Percentiles rank a stretch among this genome's conserved stretches.
Conservation (phyloP, 2,797 vertebrate species). For the Eulemur mongoz region DNA sequence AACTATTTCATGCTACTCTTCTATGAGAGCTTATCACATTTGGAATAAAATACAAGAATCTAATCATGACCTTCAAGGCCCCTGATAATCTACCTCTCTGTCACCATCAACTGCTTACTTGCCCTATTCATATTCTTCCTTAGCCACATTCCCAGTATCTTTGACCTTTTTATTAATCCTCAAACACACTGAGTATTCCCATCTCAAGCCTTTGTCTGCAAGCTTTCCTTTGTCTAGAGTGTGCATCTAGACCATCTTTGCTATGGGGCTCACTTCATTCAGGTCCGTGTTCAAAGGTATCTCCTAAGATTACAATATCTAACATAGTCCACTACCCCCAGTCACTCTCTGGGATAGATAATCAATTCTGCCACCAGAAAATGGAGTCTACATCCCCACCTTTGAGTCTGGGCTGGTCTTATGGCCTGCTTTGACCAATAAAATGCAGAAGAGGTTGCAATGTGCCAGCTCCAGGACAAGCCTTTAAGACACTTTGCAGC, state of each 20-base stretch:
- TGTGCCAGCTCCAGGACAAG: background rate
- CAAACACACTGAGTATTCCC: background rate
- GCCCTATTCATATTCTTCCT: background rate
- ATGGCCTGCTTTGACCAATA: background rate
- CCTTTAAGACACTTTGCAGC: background rate
- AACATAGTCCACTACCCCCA: no score
- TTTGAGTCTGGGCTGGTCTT: background rate
- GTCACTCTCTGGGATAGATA: background rate
- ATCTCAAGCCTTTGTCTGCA: background rate
- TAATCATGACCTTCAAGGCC: background rate
- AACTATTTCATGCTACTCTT: background rate
- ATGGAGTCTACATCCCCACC: background rate
- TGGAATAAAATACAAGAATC: background rate
- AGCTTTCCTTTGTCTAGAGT: background rate
- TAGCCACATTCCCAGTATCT: background rate
- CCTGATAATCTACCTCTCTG: background rate
- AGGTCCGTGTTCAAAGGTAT: background rate
- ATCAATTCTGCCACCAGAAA: background rate
- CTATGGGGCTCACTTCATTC: background rate
- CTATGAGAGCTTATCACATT: background rate
- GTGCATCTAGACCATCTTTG: background rate
- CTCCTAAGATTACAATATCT: background rate
- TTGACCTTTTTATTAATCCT: background rate
- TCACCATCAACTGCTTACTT: background rate
- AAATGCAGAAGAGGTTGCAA: background rate